phyloP scores from a whole-genome alignment of 2,797 vertebrate genomes.

The Remorina albescens region DNA sequence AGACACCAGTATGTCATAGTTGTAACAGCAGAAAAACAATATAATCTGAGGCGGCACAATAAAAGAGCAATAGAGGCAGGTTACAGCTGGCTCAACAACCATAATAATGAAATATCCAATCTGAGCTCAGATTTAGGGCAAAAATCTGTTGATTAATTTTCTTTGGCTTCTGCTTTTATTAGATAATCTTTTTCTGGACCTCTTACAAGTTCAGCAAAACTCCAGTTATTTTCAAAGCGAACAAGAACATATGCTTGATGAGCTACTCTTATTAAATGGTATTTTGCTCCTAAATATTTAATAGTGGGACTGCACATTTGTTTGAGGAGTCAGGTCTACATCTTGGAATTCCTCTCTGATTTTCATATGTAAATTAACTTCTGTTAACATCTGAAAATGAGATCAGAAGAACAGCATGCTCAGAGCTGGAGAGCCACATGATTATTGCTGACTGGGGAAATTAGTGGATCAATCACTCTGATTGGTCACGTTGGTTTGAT shows the following conservation, averaged over 20 bases:
- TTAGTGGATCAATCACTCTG: constrained; percentile 63
- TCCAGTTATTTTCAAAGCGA: constrained; percentile 27
- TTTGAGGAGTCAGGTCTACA: constrained; percentile 32
- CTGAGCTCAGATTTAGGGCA: constrained; percentile 43
- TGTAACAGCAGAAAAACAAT: constrained; percentile 16
- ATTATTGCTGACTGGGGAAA: constrained; percentile 75
- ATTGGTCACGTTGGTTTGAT: constrained; percentile 55
- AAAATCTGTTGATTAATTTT: constrained; percentile 58
- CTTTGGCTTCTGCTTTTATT: constrained; percentile 34
- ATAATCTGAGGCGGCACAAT: constrained; percentile 29
- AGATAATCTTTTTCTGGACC: constrained; percentile 47
- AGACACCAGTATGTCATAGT: constrained; percentile 24
- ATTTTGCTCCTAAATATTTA: constrained; percentile 19
- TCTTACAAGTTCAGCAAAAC: constrained; percentile 23
- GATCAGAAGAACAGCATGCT: constrained; percentile 45
- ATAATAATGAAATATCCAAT: constrained; percentile 54
- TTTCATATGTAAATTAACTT: constrained; percentile 66
- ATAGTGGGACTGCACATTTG: constrained; percentile 16
- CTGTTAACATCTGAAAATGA: constrained; percentile 35
- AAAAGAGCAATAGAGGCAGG: constrained; percentile 51
- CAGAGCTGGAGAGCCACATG: constrained; percentile 46
- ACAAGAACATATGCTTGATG: constrained; percentile 52
- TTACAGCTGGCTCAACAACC: constrained; percentile 54
- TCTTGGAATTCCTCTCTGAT: constrained; percentile 31
- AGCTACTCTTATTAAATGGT: constrained; percentile 36